These are phyloP conservation scores for Thalassarche chlororhynchos DNA, from an alignment of 2,113 vertebrate genomes.

Conservation along the genomic window DNA sequence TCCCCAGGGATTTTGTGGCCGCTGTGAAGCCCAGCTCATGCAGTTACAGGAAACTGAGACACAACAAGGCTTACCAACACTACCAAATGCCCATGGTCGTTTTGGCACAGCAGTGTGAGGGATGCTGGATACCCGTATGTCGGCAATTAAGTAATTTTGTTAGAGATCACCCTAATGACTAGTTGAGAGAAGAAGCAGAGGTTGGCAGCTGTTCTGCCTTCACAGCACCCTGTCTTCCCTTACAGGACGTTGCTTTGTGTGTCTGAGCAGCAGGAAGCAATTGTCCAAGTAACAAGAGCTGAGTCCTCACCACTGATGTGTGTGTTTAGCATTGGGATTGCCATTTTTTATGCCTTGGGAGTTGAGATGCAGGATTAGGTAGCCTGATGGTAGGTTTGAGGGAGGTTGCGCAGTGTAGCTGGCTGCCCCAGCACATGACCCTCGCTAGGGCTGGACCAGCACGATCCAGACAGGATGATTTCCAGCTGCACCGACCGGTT, in stretches of 20 bases:
- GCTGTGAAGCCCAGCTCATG: background rate
- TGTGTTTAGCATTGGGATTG: background rate
- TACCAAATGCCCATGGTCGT: rapidly evolving
- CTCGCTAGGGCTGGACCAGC: background rate
- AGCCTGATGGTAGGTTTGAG: background rate
- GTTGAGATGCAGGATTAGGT: background rate
- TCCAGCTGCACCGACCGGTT: conserved; percentile 16
- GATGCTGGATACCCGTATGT: background rate
- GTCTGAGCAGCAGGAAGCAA: background rate
- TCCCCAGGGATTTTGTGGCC: rapidly evolving
- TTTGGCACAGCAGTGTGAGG: background rate
- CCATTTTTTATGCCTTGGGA: background rate
- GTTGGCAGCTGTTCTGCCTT: background rate
- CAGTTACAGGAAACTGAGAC: background rate
- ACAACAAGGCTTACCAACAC: background rate
- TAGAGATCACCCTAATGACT: background rate
- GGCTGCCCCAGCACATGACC: background rate
- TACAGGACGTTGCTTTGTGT: background rate
- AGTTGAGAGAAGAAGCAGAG: background rate
- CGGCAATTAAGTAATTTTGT: background rate
- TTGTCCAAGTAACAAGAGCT: background rate
- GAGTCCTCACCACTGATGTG: background rate
- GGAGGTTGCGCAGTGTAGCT: background rate
- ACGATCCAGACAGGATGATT: background rate
- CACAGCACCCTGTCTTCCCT: background rate